Conservation (phyloP, 2,888 invertebrate species). For the Pardosa pseudoannulata region DNA sequence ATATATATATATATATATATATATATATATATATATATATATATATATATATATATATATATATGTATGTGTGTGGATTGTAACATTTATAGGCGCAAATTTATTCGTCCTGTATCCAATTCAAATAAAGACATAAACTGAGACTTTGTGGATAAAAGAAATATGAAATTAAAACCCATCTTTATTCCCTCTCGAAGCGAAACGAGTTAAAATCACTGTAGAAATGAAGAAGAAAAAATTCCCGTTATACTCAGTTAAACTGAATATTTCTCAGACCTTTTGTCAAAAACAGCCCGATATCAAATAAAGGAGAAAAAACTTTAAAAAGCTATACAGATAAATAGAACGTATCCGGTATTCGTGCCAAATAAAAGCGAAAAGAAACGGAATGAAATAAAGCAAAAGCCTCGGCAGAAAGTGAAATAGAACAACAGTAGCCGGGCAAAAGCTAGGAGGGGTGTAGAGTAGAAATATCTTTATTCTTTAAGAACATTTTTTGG, state of each 20-base stretch:
- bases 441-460: neutral
- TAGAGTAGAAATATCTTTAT: conserved; percentile 58
- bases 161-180: no score
- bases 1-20: no score
- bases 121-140: no score
- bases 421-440: conserved; percentile 50
- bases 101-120: no score
- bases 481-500: conserved; percentile 37
- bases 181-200: no score
- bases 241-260: neutral
- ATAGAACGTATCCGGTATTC: conserved; percentile 37
- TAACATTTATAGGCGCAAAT: no score
- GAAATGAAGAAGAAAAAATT: neutral
- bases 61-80: no score
- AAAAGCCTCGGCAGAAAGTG: conserved; percentile 27
- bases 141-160: no score
- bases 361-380: conserved; percentile 25
- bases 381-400: conserved; percentile 5
- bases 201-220: neutral
- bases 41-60: no score
- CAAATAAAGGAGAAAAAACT: neutral
- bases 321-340: conserved; percentile 6
- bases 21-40: no score
- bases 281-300: conserved; percentile 4
- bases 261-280: conserved; percentile 17